Conservation (phyloP, 2,888 invertebrate genomes). For the Melieria picta region DNA sequence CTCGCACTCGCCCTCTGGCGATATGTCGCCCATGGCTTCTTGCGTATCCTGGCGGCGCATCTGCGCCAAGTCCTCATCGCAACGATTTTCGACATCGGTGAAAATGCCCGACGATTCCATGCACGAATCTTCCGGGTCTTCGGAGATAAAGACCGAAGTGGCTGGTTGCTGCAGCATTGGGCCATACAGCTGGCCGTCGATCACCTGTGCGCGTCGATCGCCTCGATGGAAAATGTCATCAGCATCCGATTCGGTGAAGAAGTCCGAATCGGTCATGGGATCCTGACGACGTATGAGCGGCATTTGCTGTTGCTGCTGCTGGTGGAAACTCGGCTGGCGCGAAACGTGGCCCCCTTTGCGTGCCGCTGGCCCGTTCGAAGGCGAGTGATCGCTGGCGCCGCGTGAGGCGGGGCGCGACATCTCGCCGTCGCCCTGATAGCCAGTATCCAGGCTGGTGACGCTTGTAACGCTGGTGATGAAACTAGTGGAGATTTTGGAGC, state of each 20-base stretch:
- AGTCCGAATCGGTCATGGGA: slow-evolving; percentile 92
- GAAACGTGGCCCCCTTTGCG: slow-evolving; percentile 53
- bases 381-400: slow-evolving; percentile 78
- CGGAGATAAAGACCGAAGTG: slow-evolving; percentile 68
- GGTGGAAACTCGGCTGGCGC: slow-evolving; percentile 67
- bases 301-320: slow-evolving; percentile 58
- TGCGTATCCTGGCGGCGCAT: slow-evolving; percentile 57
- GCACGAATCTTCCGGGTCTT: slow-evolving; percentile 76
- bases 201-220: slow-evolving; percentile 83
- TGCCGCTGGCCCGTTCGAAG: slow-evolving; percentile 68
- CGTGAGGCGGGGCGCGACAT: slow-evolving; percentile 88
- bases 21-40: slow-evolving; percentile 58
- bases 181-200: slow-evolving; percentile 90
- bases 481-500: slow-evolving; percentile 76
- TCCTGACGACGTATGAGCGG: slow-evolving; percentile 77
- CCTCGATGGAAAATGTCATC: slow-evolving; percentile 77
- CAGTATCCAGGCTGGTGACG: slow-evolving; percentile 91
- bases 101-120: slow-evolving; percentile 93
- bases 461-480: slow-evolving; percentile 90
- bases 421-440: slow-evolving; percentile 92
- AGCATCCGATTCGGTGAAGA: slow-evolving; percentile 90
- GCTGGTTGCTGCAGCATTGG: slow-evolving; percentile 66
- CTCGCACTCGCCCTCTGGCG: slow-evolving; percentile 51
- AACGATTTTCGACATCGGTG: slow-evolving; percentile 84
- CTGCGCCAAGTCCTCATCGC: slow-evolving; percentile 70